phyloP scores from a whole-genome alignment of 2,113 vertebrate genomes.

The Chionomys nivalis region DNA sequence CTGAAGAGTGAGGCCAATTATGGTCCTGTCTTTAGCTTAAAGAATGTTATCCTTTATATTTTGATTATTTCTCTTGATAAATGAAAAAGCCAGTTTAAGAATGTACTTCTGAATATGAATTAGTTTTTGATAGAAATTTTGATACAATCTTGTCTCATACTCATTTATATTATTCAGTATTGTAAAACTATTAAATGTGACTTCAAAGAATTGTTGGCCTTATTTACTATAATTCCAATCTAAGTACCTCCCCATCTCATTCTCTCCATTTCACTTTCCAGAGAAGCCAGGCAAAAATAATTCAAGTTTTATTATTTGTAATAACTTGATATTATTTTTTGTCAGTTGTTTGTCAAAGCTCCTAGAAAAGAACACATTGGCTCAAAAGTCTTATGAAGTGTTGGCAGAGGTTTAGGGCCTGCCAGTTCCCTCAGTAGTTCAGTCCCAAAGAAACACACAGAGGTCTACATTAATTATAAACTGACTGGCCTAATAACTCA shows the following conservation, averaged over 20 bases:
- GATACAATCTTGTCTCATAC: conserved; percentile 20
- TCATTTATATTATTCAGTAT: conserved; percentile 21
- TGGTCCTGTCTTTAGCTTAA: neutral
- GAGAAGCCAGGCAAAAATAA: neutral
- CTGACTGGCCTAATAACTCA: too few species aligned
- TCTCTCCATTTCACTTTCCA: neutral
- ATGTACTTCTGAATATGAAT: conserved; percentile 29
- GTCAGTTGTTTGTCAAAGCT: neutral
- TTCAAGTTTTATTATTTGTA: neutral
- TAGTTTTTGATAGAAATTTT: neutral
- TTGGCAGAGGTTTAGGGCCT: too few species aligned
- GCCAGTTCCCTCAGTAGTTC: too few species aligned
- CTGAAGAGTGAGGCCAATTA: neutral
- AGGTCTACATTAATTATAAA: too few species aligned
- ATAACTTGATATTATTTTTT: neutral
- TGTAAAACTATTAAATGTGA: conserved; percentile 37
- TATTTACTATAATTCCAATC: neutral
- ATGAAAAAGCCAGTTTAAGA: neutral
- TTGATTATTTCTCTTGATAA: conserved; percentile 49
- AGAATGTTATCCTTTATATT: neutral
- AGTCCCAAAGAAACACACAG: too few species aligned
- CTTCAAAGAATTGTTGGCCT: neutral
- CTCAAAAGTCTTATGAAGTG: too few species aligned
- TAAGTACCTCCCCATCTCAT: neutral
- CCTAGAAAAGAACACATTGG: too few species aligned